Conservation (phyloP, 1,140 invertebrate genomes). For the Lepidotrigona ventralis region DNA sequence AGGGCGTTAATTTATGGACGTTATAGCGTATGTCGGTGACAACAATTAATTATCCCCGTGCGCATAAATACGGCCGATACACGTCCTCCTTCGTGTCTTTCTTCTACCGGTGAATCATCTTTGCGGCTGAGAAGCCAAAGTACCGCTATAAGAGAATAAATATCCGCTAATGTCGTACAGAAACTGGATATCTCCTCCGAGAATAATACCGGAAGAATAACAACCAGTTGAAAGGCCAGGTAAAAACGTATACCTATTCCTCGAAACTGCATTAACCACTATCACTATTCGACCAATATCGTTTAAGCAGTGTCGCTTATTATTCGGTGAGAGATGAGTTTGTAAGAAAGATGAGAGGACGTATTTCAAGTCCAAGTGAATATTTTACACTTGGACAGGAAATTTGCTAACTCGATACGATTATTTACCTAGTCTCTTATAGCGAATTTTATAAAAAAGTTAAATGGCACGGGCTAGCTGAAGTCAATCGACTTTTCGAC, state of each 20-base stretch:
- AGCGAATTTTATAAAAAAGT: neutral
- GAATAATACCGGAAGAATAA: neutral
- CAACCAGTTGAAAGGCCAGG: neutral
- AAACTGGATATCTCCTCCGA: neutral
- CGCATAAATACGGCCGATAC: conserved; percentile 31
- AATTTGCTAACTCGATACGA: neutral
- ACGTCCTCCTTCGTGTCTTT: conserved; percentile 30
- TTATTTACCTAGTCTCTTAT: neutral
- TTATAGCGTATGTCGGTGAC: conserved; percentile 60
- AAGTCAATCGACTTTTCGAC: neutral
- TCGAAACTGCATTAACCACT: too few relatives aligned
- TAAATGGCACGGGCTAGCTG: neutral
- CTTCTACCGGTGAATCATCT: neutral
- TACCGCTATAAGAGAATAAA: neutral
- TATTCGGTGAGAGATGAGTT: neutral
- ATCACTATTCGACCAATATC: neutral
- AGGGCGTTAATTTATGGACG: conserved; percentile 64
- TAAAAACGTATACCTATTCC: neutral
- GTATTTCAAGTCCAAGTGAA: neutral
- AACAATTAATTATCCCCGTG: conserved; percentile 65
- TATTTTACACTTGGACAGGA: neutral
- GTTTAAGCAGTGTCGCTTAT: neutral
- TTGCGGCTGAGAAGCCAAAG: neutral
- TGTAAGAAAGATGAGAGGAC: neutral
- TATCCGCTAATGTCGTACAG: neutral